phyloP scores from a whole-genome alignment of 2,113 vertebrate genomes.

The Neodontobutis hainanensis region DNA sequence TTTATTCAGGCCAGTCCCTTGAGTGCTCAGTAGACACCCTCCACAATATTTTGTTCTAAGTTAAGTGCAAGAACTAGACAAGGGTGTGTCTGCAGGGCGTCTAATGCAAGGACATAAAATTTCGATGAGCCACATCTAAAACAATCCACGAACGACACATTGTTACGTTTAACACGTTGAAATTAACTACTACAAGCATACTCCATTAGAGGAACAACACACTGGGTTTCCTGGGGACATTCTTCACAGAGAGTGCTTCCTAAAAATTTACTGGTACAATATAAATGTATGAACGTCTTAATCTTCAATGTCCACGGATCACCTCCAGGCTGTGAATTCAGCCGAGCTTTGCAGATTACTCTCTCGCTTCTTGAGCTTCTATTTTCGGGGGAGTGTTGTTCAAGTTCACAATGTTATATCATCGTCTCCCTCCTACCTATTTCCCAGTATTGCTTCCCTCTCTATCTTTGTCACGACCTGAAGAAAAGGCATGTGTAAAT shows the following conservation, averaged over 20 bases:
- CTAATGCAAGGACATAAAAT: slow-evolving; percentile 34
- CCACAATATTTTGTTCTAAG: slow-evolving; percentile 22
- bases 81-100: not conserved
- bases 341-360: slow-evolving; percentile 48
- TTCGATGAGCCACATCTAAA: slow-evolving; percentile 37
- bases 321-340: slow-evolving; percentile 40
- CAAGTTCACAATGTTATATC: slow-evolving; percentile 55
- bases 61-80: slow-evolving; percentile 17
- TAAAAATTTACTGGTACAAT: slow-evolving; percentile 30
- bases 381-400: slow-evolving; percentile 42
- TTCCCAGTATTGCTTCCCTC: slow-evolving; percentile 3
- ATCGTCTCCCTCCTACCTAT: slow-evolving; percentile 20
- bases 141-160: slow-evolving; percentile 12
- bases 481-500: slow-evolving; percentile 15
- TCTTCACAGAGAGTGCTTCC: slow-evolving; percentile 10
- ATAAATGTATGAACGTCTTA: slow-evolving; percentile 34
- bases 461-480: slow-evolving; percentile 18
- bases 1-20: slow-evolving; percentile 30
- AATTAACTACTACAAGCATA: slow-evolving; percentile 29
- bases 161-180: slow-evolving; percentile 28
- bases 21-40: slow-evolving; percentile 19
- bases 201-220: slow-evolving; percentile 28
- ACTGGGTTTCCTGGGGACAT: slow-evolving; percentile 13
- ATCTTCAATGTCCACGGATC: slow-evolving; percentile 46
- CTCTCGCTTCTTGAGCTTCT: slow-evolving; percentile 38